Conservation (phyloP, 2,888 invertebrate genomes). For the Neoaliturus tenellus region DNA sequence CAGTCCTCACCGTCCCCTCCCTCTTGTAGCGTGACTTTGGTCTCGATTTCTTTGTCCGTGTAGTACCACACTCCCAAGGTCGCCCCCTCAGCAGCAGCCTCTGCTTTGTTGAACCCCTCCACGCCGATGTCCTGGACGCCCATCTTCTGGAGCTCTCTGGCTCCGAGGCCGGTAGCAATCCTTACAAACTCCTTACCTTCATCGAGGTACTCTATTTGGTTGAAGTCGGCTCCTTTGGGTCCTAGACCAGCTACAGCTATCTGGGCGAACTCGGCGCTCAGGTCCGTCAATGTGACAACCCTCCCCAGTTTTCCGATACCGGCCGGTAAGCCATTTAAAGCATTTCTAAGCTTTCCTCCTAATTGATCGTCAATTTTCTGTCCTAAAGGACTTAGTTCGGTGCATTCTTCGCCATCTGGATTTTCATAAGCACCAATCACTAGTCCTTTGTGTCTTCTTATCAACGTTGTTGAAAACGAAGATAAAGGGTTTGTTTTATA, state of each 20-base stretch:
- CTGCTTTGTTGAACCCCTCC: constrained; percentile 73
- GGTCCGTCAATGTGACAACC: constrained; percentile 19
- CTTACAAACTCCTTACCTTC: constrained; percentile 72
- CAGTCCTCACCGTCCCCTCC: constrained; percentile 64
- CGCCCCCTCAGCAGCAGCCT: constrained; percentile 74
- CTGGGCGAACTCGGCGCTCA: constrained; percentile 68
- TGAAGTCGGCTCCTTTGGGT: constrained; percentile 66
- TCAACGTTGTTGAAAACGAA: neutral
- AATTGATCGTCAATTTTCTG: constrained; percentile 25
- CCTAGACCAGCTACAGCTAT: constrained; percentile 79
- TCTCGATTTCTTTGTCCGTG: constrained; percentile 70
- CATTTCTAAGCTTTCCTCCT: constrained; percentile 39
- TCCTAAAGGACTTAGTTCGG: constrained; percentile 36
- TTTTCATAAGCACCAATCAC: constrained; percentile 47
- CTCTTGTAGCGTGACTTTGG: constrained; percentile 52
- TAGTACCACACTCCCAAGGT: constrained; percentile 70
- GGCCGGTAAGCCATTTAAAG: constrained; percentile 19
- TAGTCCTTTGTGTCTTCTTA: constrained; percentile 12
- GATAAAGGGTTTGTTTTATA: neutral
- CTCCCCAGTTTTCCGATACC: constrained; percentile 41
- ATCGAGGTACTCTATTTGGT: constrained; percentile 71
- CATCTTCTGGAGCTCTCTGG: constrained; percentile 71
- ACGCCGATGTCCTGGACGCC: constrained; percentile 73
- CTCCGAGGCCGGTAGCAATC: constrained; percentile 71
- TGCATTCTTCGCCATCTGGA: constrained; percentile 25